Conservation (phyloP, 2,888 invertebrate genomes). For the Drosophila kambysellisi region DNA sequence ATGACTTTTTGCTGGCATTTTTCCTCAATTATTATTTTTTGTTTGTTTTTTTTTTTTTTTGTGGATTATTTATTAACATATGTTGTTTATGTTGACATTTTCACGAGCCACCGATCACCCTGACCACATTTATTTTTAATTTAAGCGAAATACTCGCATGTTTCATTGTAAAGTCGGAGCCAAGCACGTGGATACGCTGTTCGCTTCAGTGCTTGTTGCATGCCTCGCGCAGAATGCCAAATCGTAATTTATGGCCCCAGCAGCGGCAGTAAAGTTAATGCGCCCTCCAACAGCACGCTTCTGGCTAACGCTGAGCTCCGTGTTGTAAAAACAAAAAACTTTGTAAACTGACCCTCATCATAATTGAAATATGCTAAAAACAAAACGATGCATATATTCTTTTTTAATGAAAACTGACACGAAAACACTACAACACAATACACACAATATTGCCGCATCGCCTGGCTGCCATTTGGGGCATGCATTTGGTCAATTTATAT, state of each 20-base stretch:
- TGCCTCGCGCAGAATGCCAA: constrained; percentile 37
- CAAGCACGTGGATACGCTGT: neutral
- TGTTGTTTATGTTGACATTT: constrained; percentile 59
- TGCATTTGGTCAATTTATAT: constrained; percentile 39
- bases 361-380: constrained; percentile 68
- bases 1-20: neutral
- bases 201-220: constrained; percentile 55
- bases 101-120: constrained; percentile 16
- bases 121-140: constrained; percentile 67
- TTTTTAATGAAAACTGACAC: constrained; percentile 37
- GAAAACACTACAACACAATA: neutral
- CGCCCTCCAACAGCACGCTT: constrained; percentile 22
- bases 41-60: constrained; percentile 2
- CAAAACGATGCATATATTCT: constrained; percentile 43
- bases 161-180: constrained; percentile 31
- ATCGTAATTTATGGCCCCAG: constrained; percentile 63
- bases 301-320: constrained; percentile 5
- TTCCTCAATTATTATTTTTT: neutral
- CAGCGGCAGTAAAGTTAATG: constrained; percentile 64
- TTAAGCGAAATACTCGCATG: constrained; percentile 61
- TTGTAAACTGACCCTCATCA: constrained; percentile 66
- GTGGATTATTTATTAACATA: constrained; percentile 15
- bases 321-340: constrained; percentile 46
- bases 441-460: constrained; percentile 15
- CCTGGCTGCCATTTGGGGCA: constrained; percentile 30